Evolutionary conservation across 2,113 vertebrate species (phyloP), one percentile per base, ranked within the genome.

Genomic region (Acanthochromis polyacanthus): DNA sequence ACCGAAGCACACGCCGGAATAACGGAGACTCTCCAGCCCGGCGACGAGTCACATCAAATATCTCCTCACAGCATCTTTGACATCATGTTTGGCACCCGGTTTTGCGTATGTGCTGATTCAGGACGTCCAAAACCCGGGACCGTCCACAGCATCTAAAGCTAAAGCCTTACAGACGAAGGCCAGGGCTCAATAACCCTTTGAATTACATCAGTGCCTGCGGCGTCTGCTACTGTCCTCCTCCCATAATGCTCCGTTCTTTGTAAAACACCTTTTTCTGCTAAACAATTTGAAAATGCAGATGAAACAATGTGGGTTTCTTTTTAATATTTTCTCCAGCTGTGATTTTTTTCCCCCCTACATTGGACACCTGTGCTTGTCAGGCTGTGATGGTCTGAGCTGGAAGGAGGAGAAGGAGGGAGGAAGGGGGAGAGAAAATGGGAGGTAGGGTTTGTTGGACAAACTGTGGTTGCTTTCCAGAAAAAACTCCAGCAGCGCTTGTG

Each of bases 331-430:
- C 64, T 89, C 76, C 75, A 85, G 81, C 68, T 48, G 76, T 59
- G 52, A 17, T 50, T 70, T 65, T 40, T 45, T 45, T 63, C 63
- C 19, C 32, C 58, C 68, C 76, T 65, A 80, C 71, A 77, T 63
- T 70, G 82, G 87, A 78, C 78, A 93, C 88, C 91, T 91, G 91
- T 92, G 90, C 91, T 92, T 92, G 87, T 88, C 88, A 91, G 89
- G 89, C 84, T 88, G 83, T 78, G 81, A 84, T 79, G 86, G 71
- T 85, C 56, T 50, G 58, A 80, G 71, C 43, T 53, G 59, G 57
- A 81, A 46, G 70, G 38, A 61, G 53, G 40, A 9, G 55, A 36
- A 78, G 52, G 48, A 19, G 48, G 19, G 25, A 17, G 28, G 16
- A 36, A 36, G 15, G 79, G 60, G 12, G 5, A 1, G 55, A n/a